Evolutionary conservation across 2,888 invertebrate species (phyloP).

Genomic region (Brachynemurus nebulosus): DNA sequence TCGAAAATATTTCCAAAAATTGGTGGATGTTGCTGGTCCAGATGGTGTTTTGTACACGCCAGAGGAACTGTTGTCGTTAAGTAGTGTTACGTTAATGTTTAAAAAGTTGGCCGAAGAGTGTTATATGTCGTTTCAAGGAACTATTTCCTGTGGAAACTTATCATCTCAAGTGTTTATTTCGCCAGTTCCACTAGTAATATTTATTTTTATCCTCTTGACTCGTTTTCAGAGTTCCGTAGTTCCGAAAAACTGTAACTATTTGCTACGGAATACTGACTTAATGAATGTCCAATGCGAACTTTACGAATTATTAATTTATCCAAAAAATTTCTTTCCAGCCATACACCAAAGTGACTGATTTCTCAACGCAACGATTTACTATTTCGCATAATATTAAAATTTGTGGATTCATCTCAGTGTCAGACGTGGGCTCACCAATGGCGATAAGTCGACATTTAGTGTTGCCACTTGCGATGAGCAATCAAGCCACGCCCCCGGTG

Average conservation of each 20-base stretch:
- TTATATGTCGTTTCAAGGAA: constrained; percentile 58
- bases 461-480: constrained; percentile 50
- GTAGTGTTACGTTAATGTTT: constrained; percentile 39
- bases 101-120: constrained; percentile 56
- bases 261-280: not conserved
- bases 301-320: constrained; percentile 3
- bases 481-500: constrained; percentile 13
- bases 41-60: constrained; percentile 46
- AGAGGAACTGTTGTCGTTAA: constrained; percentile 32
- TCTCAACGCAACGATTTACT: constrained; percentile 43
- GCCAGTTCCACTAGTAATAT: constrained; percentile 52
- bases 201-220: constrained; percentile 7
- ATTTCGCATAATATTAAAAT: constrained; percentile 66
- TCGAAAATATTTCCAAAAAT: constrained; percentile 61
- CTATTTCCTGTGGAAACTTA: constrained; percentile 59
- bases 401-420: constrained; percentile 76
- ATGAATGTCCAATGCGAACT: not conserved
- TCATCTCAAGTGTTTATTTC: constrained; percentile 57
- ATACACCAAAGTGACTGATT: constrained; percentile 44
- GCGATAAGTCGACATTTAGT: constrained; percentile 82
- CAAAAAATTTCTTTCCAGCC: constrained; percentile 24
- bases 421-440: constrained; percentile 83
- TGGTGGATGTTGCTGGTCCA: constrained; percentile 61
- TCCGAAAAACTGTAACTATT: not conserved
- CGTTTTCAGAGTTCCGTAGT: constrained; percentile 1